A percentile compares a stretch with the other conserved stretches of the same genome.
Evolutionary conservation across 2,797 vertebrate species (phyloP).

Genomic region (Artibeus jamaicensis): DNA sequence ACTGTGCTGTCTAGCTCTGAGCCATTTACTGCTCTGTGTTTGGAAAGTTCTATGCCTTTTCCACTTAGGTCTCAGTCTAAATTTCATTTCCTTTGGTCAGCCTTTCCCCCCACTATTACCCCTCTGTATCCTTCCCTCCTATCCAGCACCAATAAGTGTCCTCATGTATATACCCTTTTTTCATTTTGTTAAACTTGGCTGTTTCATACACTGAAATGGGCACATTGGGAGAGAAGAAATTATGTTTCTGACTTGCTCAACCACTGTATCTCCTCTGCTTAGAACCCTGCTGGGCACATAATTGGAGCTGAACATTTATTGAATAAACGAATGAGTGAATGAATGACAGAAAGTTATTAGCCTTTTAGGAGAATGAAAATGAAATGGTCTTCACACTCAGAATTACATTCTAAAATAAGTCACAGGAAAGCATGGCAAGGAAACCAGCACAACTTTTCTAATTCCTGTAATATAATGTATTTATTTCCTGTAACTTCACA

Average conservation of each 20-base stretch:
- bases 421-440: background rate
- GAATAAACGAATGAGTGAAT: background rate
- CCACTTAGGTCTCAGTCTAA: background rate
- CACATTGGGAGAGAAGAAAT: background rate
- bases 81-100: background rate
- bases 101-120: background rate
- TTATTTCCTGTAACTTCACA: background rate
- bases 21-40: background rate
- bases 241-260: background rate
- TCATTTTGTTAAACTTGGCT: background rate
- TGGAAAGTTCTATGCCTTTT: background rate
- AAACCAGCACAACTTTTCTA: background rate
- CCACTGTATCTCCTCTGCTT: background rate
- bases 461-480: background rate
- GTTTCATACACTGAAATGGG: background rate
- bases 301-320: background rate
- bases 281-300: background rate
- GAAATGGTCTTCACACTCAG: background rate
- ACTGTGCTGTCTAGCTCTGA: background rate
- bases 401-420: conserved; percentile 43
- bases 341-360: background rate
- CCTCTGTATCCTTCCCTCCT: background rate
- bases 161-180: background rate
- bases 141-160: background rate
- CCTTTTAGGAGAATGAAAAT: conserved; percentile 41